phyloP scores from a whole-genome alignment of 2,113 vertebrate species.

The Prietella phreatophila region DNA sequence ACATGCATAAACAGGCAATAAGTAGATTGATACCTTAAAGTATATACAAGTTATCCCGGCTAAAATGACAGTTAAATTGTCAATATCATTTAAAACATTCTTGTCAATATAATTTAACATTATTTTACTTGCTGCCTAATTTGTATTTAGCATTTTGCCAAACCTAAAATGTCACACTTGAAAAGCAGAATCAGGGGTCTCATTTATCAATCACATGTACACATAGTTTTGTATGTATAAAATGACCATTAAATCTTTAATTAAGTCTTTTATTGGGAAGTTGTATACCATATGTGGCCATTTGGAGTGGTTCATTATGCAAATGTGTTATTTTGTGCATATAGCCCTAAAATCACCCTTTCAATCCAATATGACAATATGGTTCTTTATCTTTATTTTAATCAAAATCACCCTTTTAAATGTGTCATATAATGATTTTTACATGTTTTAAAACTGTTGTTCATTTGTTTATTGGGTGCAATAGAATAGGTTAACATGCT shows the following conservation, averaged over 20 bases:
- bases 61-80: background rate
- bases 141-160: background rate
- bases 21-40: background rate
- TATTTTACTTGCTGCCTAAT: background rate
- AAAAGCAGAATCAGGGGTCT: background rate
- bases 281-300: background rate
- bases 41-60: background rate
- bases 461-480: too few relatives aligned
- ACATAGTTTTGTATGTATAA: background rate
- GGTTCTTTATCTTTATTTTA: too few relatives aligned
- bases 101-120: background rate
- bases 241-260: too few relatives aligned
- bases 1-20: background rate
- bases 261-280: background rate
- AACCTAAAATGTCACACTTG: background rate
- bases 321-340: background rate
- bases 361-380: background rate
- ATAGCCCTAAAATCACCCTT: background rate
- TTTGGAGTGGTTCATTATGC: background rate
- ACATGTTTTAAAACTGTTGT: too few relatives aligned
- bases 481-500: too few relatives aligned
- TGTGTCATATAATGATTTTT: too few relatives aligned
- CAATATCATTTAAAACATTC: background rate
- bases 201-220: background rate
- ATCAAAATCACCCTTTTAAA: too few relatives aligned